Conservation (phyloP, 2,797 vertebrate genomes). For the Karalla daura region DNA sequence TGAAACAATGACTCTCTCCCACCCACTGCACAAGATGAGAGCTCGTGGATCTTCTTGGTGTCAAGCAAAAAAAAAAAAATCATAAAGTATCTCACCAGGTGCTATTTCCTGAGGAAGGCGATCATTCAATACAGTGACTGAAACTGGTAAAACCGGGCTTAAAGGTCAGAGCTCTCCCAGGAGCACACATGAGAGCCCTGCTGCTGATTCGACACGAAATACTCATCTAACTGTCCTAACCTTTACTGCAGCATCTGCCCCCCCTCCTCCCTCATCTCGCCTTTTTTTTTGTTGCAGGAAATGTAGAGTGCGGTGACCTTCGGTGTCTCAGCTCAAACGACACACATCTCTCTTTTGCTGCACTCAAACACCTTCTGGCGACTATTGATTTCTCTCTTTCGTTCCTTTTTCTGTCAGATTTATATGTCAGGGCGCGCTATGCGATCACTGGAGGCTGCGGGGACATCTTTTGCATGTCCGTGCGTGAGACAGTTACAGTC, state of each 20-base stretch:
- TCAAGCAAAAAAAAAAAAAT: slow-evolving; percentile 7
- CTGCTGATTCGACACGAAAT: slow-evolving; percentile 49
- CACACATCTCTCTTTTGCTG: slow-evolving; percentile 35
- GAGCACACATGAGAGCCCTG: slow-evolving; percentile 23
- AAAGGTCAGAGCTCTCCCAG: slow-evolving; percentile 49
- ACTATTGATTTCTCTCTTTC: slow-evolving; percentile 61
- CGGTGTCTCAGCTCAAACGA: slow-evolving; percentile 43
- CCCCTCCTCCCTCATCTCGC: slow-evolving; percentile 13
- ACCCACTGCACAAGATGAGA: background rate
- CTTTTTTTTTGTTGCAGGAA: slow-evolving; percentile 20
- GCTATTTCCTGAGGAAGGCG: background rate
- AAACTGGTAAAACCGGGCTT: slow-evolving; percentile 11
- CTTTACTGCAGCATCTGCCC: slow-evolving; percentile 47
- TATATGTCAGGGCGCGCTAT: slow-evolving; percentile 15
- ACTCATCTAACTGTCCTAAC: slow-evolving; percentile 56
- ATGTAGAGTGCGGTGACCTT: slow-evolving; percentile 51
- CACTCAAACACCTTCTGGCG: slow-evolving; percentile 45
- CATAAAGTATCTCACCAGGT: slow-evolving; percentile 4
- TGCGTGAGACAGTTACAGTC: background rate
- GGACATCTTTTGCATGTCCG: background rate
- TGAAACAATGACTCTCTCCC: slow-evolving; percentile 24
- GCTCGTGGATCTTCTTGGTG: background rate
- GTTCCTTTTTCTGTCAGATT: slow-evolving; percentile 1
- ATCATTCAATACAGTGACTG: slow-evolving; percentile 13
- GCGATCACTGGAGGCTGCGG: slow-evolving; percentile 37